These are phyloP conservation scores for Semnornis frantzii DNA, from an alignment of 2,113 vertebrate genomes.

Conservation along the genomic window DNA sequence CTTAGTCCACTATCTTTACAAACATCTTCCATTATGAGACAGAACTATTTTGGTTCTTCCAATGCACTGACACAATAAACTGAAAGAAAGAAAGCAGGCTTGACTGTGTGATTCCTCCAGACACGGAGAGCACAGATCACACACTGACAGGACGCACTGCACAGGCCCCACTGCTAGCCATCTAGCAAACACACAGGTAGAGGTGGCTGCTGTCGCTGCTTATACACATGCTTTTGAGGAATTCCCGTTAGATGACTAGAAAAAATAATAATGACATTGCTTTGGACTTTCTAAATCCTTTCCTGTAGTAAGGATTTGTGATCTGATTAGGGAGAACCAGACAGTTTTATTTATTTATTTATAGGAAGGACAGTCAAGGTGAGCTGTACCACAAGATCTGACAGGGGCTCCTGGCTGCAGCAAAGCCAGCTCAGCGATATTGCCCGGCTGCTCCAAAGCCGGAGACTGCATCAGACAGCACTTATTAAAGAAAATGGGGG, in stretches of 20 bases:
- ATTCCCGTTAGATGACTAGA: neutral
- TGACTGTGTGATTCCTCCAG: neutral
- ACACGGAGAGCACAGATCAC: neutral
- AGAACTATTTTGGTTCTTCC: neutral
- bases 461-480: neutral
- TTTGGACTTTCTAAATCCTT: neutral
- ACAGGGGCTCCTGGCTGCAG: neutral
- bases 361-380: slow-evolving; percentile 44
- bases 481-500: neutral
- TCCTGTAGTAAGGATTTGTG: slow-evolving; percentile 22
- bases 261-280: neutral
- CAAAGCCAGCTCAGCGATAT: neutral
- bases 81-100: neutral
- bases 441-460: neutral
- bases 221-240: slow-evolving; percentile 10
- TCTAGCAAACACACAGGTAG: rapidly evolving
- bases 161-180: neutral
- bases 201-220: neutral
- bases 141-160: rapidly evolving
- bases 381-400: neutral
- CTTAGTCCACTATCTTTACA: neutral
- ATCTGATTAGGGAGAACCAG: slow-evolving; percentile 41
- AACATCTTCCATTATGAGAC: neutral
- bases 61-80: neutral
- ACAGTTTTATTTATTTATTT: slow-evolving; percentile 50